These are phyloP conservation scores for Pentalonia nigronervosa DNA, from an alignment of 1,140 invertebrate species.

Conservation along the genomic window DNA sequence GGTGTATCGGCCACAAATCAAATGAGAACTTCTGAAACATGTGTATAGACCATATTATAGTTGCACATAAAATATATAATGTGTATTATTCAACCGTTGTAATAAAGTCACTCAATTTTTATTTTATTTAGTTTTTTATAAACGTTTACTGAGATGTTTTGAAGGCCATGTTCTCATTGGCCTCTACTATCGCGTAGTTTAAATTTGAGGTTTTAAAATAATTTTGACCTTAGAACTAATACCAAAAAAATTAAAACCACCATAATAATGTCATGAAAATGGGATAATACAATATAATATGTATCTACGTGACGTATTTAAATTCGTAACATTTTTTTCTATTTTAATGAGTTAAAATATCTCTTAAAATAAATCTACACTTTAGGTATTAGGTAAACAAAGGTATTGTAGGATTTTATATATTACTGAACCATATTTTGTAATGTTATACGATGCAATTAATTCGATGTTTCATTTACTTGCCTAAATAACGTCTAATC, in stretches of 20 bases:
- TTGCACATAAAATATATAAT: background rate
- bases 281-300: background rate
- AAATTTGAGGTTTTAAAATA: slow-evolving; percentile 33
- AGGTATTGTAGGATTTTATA: background rate
- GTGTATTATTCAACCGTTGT: slow-evolving; percentile 18
- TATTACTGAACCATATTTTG: background rate
- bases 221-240: slow-evolving; percentile 45
- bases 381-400: background rate
- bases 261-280: background rate
- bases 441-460: background rate
- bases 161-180: slow-evolving; percentile 22
- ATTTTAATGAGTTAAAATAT: background rate
- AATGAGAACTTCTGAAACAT: background rate
- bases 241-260: background rate
- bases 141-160: background rate
- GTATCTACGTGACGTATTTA: background rate
- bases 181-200: slow-evolving; percentile 11
- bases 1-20: background rate
- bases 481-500: background rate
- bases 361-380: background rate
- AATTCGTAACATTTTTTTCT: background rate
- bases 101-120: background rate
- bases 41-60: background rate
- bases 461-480: background rate
- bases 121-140: background rate